Conservation (phyloP, 2,797 vertebrate species). For the Graptemys geographica region DNA sequence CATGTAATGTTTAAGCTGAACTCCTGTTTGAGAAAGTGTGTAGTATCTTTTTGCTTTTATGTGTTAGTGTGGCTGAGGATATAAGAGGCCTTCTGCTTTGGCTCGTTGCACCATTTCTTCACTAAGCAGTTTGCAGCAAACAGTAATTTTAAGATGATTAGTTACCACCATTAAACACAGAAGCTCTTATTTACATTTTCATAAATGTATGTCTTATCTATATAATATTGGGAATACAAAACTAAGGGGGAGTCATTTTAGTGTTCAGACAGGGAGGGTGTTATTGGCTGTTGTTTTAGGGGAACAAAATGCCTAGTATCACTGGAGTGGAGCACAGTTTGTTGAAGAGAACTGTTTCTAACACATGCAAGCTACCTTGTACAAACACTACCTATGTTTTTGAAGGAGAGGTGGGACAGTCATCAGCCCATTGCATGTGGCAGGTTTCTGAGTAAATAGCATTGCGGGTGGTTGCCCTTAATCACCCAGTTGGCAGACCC, state of each 20-base stretch:
- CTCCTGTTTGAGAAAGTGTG: background rate
- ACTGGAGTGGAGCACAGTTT: background rate
- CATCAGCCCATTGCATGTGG: background rate
- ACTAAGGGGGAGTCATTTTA: background rate
- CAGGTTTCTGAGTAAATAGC: constrained; percentile 4
- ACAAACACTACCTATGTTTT: constrained; percentile 3
- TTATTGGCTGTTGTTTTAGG: background rate
- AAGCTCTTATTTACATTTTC: background rate
- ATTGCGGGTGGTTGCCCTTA: constrained; percentile 11
- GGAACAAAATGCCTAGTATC: background rate
- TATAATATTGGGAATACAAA: background rate
- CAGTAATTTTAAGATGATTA: background rate
- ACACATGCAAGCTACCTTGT: background rate
- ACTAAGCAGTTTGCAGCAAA: background rate
- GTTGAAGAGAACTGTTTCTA: background rate
- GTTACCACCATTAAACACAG: background rate
- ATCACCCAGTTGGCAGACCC: background rate
- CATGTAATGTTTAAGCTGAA: background rate
- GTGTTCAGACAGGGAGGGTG: background rate
- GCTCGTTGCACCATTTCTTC: background rate
- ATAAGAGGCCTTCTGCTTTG: background rate
- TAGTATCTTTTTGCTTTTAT: background rate
- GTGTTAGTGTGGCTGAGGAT: background rate
- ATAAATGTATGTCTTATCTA: background rate
- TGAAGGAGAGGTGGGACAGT: background rate